phyloP scores from a whole-genome alignment of 2,888 invertebrate species.

The Drosophila nigricruria region DNA sequence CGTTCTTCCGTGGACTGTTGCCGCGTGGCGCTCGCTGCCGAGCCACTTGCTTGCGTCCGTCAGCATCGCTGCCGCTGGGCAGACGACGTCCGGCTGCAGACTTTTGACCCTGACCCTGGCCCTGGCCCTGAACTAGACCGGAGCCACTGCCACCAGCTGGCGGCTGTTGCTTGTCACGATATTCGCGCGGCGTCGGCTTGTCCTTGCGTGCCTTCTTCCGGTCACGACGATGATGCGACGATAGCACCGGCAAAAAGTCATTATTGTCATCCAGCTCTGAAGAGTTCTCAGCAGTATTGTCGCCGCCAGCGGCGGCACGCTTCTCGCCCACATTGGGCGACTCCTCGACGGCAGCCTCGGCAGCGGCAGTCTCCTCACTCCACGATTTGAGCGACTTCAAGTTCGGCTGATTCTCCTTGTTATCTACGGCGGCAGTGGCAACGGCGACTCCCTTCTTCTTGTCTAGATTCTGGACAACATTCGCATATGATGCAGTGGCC shows the following conservation, averaged over 20 bases:
- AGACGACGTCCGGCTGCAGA: constrained; percentile 34
- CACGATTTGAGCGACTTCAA: constrained; percentile 83
- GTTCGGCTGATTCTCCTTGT: constrained; percentile 83
- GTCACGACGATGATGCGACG: constrained; percentile 85
- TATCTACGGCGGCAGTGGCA: constrained; percentile 46
- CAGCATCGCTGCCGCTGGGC: constrained; percentile 40
- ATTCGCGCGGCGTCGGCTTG: constrained; percentile 75
- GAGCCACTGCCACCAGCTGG: constrained; percentile 57
- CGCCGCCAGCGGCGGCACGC: constrained; percentile 81
- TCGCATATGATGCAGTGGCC: constrained; percentile 88
- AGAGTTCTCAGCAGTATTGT: constrained; percentile 83
- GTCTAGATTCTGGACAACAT: constrained; percentile 87
- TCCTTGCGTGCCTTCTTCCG: constrained; percentile 85
- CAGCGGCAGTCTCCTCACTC: constrained; percentile 83
- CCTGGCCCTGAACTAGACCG: constrained; percentile 48
- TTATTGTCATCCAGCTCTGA: constrained; percentile 84
- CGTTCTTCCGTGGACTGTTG: constrained; percentile 75
- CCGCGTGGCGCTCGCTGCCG: constrained; percentile 74
- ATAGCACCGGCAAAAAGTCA: constrained; percentile 85
- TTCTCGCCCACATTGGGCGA: constrained; percentile 83
- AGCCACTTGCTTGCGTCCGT: constrained; percentile 62
- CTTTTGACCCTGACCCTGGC: constrained; percentile 46
- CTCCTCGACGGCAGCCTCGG: constrained; percentile 68
- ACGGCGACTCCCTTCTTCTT: constrained; percentile 62
- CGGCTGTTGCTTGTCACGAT: constrained; percentile 50